Evolutionary conservation across 2,113 vertebrate genomes (phyloP).

Genomic region (Phylloscopus whistleri): DNA sequence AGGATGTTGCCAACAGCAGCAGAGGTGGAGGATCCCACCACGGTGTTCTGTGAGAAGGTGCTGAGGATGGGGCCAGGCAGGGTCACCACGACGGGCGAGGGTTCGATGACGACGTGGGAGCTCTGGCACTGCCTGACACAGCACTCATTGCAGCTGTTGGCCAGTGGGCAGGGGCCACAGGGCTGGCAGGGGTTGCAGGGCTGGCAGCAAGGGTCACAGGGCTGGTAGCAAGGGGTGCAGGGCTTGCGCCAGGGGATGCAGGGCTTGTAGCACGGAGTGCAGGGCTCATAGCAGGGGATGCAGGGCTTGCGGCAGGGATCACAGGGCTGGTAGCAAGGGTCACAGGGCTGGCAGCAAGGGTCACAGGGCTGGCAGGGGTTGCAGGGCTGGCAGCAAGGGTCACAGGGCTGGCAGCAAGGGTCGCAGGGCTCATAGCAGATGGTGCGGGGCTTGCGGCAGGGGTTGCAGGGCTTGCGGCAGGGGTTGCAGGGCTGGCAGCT

Average conservation of each 20-base stretch:
- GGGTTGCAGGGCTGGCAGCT: not conserved
- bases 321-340: not conserved
- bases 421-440: too few species aligned
- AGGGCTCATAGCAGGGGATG: too few species aligned
- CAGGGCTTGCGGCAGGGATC: not conserved
- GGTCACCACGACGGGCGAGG: accelerated
- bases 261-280: too few species aligned
- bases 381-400: not conserved
- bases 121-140: not conserved
- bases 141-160: not conserved
- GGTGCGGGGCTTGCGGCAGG: not conserved
- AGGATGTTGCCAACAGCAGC: not conserved
- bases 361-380: too few species aligned
- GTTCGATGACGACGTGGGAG: accelerated
- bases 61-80: not conserved
- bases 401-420: not conserved
- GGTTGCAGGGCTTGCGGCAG: not conserved
- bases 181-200: not conserved
- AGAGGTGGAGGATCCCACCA: too few species aligned
- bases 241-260: too few species aligned
- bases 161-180: not conserved
- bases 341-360: too few species aligned
- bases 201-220: not conserved
- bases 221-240: not conserved
- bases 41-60: not conserved